Evolutionary conservation across 2,797 vertebrate genomes (phyloP).

Genomic region (Denticeps clupeoides): DNA sequence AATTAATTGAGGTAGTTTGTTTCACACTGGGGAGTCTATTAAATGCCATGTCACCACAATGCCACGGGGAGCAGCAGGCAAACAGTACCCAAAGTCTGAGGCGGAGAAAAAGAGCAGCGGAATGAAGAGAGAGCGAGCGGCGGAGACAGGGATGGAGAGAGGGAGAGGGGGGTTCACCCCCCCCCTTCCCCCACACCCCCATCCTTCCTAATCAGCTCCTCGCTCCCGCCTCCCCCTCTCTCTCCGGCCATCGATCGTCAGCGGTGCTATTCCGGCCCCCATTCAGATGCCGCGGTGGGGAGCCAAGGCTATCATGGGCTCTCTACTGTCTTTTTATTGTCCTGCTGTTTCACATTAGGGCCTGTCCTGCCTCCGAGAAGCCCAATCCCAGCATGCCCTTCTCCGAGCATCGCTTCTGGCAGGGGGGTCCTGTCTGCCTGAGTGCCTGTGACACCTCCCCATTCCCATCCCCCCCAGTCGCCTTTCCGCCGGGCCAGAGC

Average conservation of each 20-base stretch:
- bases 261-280: slow-evolving; percentile 23
- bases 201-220: slow-evolving; percentile 30
- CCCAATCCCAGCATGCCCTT: slow-evolving; percentile 23
- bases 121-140: slow-evolving; percentile 4
- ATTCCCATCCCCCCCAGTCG: too few relatives aligned
- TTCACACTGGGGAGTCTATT: slow-evolving; percentile 64
- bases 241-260: slow-evolving; percentile 25
- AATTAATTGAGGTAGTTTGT: slow-evolving; percentile 71
- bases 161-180: too few relatives aligned
- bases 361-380: slow-evolving; percentile 29
- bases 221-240: slow-evolving; percentile 17
- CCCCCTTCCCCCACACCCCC: slow-evolving; percentile 25
- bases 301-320: slow-evolving; percentile 34
- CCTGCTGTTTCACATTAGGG: slow-evolving; percentile 42
- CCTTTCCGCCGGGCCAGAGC: too few relatives aligned
- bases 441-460: slow-evolving; percentile 10
- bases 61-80: slow-evolving; percentile 51
- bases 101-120: slow-evolving; percentile 12
- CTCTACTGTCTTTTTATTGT: slow-evolving; percentile 41
- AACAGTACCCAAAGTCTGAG: slow-evolving; percentile 46
- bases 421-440: too few relatives aligned
- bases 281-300: slow-evolving; percentile 26
- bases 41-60: slow-evolving; percentile 62
- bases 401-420: too few relatives aligned
- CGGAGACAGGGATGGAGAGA: slow-evolving; percentile 8